Base-by-base conservation (phyloP, 1,140 invertebrate genomes). In the Micrasema minimum region DNA sequence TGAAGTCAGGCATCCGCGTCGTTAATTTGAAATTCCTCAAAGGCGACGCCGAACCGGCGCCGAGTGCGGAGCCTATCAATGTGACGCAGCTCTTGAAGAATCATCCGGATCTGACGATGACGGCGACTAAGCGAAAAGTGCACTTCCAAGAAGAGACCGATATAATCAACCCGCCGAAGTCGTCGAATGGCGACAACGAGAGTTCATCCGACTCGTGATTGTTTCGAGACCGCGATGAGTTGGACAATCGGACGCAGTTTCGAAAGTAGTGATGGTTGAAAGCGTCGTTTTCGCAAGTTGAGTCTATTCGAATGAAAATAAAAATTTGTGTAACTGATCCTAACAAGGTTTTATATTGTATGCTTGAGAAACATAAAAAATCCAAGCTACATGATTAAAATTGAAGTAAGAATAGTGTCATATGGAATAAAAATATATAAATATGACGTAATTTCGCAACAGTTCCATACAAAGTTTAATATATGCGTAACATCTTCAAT, bases 71-170 rank as follows among this genome's bases (percentile, higher is more conserved):
- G 12, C 14, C n/a, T 6, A 10, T 53, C 16, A 22, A 12, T 46
- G 64, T 53, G 7, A 14, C 45, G 14, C 48, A 50, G 46, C 46
- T 66, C 23, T 12, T 66, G 16, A 50, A 51, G 18, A 51, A 50
- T 6, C 64, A 66, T n/a, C 64, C 64, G 23, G 64, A 66, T 9
- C 16, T 66, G 45, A 66, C 64, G 16, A 66, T 66, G 45, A 38
- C 43, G 2, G 23, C 59, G 9, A 43, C 57, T 7, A 64, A 64
- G 59, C 18, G 59, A 3, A 64, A 64, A 41, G 59, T 64, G 18
- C 38, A 45, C 31, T 64, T 64, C 14, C 59, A 64, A 11, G 59
- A 64, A 12, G 41, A 16, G 14, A 14, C 55, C 2, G 55, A 59
- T 14, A 59, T 59, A 31, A 59, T 59, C 20, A 64, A 64, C 26